Evolutionary conservation across 2,113 vertebrate species (phyloP), one percentile per base, ranked within the genome.

Genomic region (Taurulus bubalis): DNA sequence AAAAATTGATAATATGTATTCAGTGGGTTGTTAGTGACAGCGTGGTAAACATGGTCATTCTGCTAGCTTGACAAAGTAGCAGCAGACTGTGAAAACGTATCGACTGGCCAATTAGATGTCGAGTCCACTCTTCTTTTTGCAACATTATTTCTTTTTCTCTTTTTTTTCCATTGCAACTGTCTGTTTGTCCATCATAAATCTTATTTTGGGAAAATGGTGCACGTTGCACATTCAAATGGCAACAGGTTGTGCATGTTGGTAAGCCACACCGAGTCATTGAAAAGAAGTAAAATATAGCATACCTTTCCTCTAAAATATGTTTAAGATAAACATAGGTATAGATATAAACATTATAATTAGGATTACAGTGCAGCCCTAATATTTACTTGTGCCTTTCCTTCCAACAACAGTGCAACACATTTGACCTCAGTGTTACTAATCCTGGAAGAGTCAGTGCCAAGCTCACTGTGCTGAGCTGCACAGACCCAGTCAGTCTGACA

Each of bases 371-470:
- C 47, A 58, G 45, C 40, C 4, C 7, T 38, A 4, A 47, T 58
- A 45, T 84, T 34, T 16, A 6, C 22, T 16, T 0, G 22, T 15
- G 34, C 16, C 20, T 30, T 53, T 73, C 47, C 24, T 18, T 24
- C 55, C 65, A 30, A 42, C 32, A 32, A 68, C 63, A 79, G 59
- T 59, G 40, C 70, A 69, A 58, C 62, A 64, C 69, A 67, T 73
- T 26, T 14, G 60, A 30, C 68, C 58, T 75, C 42, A 24, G 53
- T 67, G 79, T 77, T 76, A 55, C 75, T 67, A 77, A 71, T 76
- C 30, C 70, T 82, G 69, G 59, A 58, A 53, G 70, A 10, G 53
- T 76, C 36, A 20, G 63, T 62, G 69, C 64, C 20, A 40, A n/a
- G 28, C 65, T 68, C 59, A 63, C 26, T 32, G 60, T 59, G 58